phyloP scores from a whole-genome alignment of 2,888 invertebrate species.

The Pseudococcus longispinus region DNA sequence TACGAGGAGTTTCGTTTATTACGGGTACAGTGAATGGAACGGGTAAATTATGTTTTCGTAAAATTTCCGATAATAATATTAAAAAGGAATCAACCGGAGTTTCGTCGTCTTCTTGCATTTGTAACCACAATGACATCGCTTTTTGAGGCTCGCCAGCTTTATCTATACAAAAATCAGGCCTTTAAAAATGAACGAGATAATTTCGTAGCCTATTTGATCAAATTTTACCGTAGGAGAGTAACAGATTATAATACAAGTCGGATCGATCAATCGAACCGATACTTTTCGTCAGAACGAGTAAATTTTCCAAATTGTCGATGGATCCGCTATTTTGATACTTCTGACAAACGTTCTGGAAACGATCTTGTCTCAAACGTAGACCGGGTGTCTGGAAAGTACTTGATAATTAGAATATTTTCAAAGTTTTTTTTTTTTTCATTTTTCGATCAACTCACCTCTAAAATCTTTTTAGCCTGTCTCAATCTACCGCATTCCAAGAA shows the following conservation, averaged over 20 bases:
- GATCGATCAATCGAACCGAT: constrained; percentile 77
- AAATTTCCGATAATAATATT: constrained; percentile 70
- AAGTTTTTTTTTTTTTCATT: not conserved
- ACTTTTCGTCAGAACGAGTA: constrained; percentile 80
- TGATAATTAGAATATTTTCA: too few relatives aligned
- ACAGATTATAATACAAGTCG: constrained; percentile 77
- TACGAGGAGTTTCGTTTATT: not conserved
- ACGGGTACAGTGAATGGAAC: constrained; percentile 77
- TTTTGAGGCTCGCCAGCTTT: constrained; percentile 76
- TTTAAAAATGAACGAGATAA: not conserved
- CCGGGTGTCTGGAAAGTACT: constrained; percentile 71
- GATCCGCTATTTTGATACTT: constrained; percentile 69
- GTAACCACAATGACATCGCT: constrained; percentile 79
- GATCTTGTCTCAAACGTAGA: constrained; percentile 71
- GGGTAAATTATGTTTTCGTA: constrained; percentile 69
- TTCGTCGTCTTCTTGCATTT: constrained; percentile 83
- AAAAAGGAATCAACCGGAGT: constrained; percentile 76
- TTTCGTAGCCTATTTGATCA: not conserved
- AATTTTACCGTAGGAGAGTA: constrained; percentile 72
- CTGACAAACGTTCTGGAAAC: constrained; percentile 72
- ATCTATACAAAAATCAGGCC: constrained; percentile 61
- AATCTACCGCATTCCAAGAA: constrained; percentile 72
- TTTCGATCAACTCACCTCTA: constrained; percentile 66
- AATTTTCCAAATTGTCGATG: constrained; percentile 74
- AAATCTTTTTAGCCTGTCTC: constrained; percentile 78